A percentile compares a stretch with the other conserved stretches of the same genome.
Evolutionary conservation across 2,888 invertebrate genomes (phyloP).

Genomic region (Aleiodes testaceus): DNA sequence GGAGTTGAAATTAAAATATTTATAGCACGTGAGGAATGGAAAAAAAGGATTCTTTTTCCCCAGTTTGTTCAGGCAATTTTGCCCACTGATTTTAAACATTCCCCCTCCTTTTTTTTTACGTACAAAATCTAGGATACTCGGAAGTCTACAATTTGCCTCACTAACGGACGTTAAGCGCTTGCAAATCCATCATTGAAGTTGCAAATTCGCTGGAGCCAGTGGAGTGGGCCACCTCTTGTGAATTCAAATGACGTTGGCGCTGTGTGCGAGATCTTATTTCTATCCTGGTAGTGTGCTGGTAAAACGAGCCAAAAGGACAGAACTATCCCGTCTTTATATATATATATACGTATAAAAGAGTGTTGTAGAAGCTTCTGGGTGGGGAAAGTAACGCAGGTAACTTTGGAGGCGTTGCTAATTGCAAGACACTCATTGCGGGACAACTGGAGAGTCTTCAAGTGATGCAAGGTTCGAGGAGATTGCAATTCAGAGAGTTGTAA

Average conservation of each 20-base stretch:
- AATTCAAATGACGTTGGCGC: conserved; percentile 43
- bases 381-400: conserved; percentile 32
- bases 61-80: neutral
- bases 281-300: conserved; percentile 22
- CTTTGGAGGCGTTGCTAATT: conserved; percentile 43
- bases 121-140: conserved; percentile 29
- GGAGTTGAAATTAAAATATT: conserved; percentile 17
- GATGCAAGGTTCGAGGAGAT: conserved; percentile 23
- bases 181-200: conserved; percentile 45
- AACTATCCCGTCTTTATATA: too few species aligned
- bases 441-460: conserved; percentile 13
- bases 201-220: conserved; percentile 30
- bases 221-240: conserved; percentile 23
- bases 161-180: conserved; percentile 42
- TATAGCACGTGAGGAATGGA: neutral
- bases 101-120: neutral
- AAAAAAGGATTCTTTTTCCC: neutral
- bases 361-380: neutral
- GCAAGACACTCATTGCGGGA: conserved; percentile 44
- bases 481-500: conserved; percentile 11
- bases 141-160: conserved; percentile 41
- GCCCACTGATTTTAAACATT: neutral
- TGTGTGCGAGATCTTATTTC: neutral
- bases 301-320: conserved; percentile 22
- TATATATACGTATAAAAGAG: conserved; percentile 1